Conservation (phyloP, 1,140 invertebrate genomes). For the Thaumetopoea pityocampa region DNA sequence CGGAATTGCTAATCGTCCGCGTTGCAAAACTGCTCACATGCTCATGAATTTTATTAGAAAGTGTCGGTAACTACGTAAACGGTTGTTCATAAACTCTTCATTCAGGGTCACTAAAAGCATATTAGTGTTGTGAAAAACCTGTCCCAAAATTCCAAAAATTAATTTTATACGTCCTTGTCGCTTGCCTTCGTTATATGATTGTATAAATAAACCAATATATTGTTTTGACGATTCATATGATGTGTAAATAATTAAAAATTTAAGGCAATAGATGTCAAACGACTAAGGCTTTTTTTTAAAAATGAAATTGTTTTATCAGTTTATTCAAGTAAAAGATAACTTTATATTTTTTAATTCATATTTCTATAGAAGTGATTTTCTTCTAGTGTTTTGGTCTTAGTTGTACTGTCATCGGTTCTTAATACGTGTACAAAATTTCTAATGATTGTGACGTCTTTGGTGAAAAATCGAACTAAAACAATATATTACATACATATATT, state of each 20-base stretch:
- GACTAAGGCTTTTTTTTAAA: too few relatives aligned
- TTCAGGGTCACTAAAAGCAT: constrained; percentile 31
- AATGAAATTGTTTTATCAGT: too few relatives aligned
- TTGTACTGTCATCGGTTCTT: too few relatives aligned
- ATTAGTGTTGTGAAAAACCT: constrained; percentile 32
- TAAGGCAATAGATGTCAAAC: constrained; percentile 7
- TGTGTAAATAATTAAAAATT: constrained; percentile 1
- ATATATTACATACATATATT: too few relatives aligned
- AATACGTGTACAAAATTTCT: too few relatives aligned
- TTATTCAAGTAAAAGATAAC: too few relatives aligned
- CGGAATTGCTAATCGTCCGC: not conserved
- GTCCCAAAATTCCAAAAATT: constrained; percentile 19
- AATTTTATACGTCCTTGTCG: constrained; percentile 26
- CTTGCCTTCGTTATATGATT: constrained; percentile 19
- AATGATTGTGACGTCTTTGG: too few relatives aligned
- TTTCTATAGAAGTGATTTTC: too few relatives aligned
- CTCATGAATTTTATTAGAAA: constrained; percentile 13
- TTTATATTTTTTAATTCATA: too few relatives aligned
- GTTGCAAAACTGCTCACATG: constrained; percentile 1
- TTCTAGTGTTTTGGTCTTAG: too few relatives aligned
- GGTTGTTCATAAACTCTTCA: constrained; percentile 8
- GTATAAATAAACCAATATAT: constrained; percentile 4
- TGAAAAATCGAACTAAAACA: too few relatives aligned
- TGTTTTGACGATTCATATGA: constrained; percentile 5
- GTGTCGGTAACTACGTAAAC: not conserved